These are phyloP conservation scores for Beris morrisii DNA, from an alignment of 2,888 invertebrate genomes.

Conservation along the genomic window DNA sequence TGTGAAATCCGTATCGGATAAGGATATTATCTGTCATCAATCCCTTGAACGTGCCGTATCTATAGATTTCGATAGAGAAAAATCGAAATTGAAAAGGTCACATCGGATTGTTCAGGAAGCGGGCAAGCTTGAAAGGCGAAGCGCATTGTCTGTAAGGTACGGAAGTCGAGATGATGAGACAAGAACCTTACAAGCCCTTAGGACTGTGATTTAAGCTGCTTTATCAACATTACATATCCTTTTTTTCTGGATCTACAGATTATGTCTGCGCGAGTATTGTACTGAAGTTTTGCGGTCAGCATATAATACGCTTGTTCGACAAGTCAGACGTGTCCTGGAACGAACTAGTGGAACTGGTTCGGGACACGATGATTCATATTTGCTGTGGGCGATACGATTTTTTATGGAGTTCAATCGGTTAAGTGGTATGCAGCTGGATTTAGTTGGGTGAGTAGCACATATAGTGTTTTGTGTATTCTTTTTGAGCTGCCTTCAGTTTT, in stretches of 20 bases:
- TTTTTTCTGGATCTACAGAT: conserved; percentile 59
- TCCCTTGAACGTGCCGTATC: conserved; percentile 76
- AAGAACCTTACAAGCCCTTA: neutral
- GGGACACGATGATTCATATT: conserved; percentile 86
- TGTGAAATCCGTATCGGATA: conserved; percentile 89
- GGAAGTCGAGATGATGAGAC: conserved; percentile 23
- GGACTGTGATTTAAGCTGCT: neutral
- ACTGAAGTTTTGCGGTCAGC: conserved; percentile 88
- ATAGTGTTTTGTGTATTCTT: conserved; percentile 11
- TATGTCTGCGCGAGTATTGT: conserved; percentile 93
- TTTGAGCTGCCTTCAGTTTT: too few relatives aligned
- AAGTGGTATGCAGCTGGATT: conserved; percentile 82
- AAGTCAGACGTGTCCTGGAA: conserved; percentile 76
- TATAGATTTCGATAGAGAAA: conserved; percentile 76
- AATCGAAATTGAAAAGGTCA: conserved; percentile 77
- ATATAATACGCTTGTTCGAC: conserved; percentile 90
- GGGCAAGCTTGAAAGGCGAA: conserved; percentile 68
- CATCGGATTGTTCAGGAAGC: conserved; percentile 68
- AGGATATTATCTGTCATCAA: conserved; percentile 86
- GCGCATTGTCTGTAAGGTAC: conserved; percentile 81
- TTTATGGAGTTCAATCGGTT: conserved; percentile 97
- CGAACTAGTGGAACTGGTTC: conserved; percentile 68
- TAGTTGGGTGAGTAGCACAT: conserved; percentile 71
- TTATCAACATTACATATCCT: neutral
- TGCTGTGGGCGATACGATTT: conserved; percentile 91